Percentiles rank a stretch among this genome's conserved stretches.
Conservation (phyloP, 2,797 vertebrate species). For the Clangula hyemalis region DNA sequence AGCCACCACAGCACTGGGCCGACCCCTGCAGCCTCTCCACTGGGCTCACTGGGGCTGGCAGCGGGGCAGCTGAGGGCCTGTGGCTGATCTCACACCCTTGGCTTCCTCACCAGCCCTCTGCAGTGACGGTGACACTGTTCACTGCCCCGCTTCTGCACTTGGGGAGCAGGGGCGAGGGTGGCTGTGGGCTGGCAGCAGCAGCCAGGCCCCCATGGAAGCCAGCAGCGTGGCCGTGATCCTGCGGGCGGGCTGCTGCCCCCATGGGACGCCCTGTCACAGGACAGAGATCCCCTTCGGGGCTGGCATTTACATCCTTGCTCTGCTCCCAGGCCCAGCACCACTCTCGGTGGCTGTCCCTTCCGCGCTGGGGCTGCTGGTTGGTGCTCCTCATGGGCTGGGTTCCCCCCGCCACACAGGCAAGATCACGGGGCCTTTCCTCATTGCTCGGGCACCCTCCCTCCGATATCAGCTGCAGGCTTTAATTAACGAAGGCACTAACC, state of each 20-base stretch:
- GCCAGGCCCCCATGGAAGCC: not conserved
- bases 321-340: rapidly evolving
- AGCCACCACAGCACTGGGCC: no score
- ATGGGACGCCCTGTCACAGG: rapidly evolving
- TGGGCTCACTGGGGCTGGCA: no score
- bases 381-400: not conserved
- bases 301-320: not conserved
- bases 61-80: no score
- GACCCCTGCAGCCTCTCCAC: no score
- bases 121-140: rapidly evolving
- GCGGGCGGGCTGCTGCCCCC: not conserved
- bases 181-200: not conserved
- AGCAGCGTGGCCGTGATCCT: not conserved
- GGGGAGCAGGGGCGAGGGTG: rapidly evolving
- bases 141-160: rapidly evolving
- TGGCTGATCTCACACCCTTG: not conserved
- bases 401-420: not conserved
- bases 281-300: not conserved
- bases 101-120: not conserved
- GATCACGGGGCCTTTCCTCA: slow-evolving; percentile 29
- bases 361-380: not conserved
- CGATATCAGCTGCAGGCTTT: slow-evolving; percentile 43
- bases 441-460: not conserved
- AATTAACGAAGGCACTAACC: slow-evolving; percentile 50
- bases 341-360: not conserved